Base-by-base conservation (phyloP, 2,888 invertebrate species). In the Sphaeridia pumilis region DNA sequence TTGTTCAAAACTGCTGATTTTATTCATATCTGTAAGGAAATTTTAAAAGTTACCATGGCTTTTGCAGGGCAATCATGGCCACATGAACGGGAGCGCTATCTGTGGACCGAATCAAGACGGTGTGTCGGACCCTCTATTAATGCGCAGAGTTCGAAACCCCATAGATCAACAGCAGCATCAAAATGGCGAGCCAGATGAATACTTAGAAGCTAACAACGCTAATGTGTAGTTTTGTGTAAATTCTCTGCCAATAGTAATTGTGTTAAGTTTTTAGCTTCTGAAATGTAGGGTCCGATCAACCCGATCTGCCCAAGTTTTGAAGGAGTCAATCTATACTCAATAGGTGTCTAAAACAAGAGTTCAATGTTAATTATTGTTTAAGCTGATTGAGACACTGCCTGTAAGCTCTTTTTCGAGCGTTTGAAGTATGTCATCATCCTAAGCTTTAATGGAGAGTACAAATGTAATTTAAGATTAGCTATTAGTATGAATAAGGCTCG, bases 61-160 rank as follows among this genome's bases (percentile, higher is more conserved):
- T 45, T 48, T 41, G 25, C 20, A 59, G 59, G 60, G 60, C 41
- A 58, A 60, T 44, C 58, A 60, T 49, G 57, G 58, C 17, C 41
- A 55, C 31, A 50, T 49, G 12, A 60, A 60, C 45, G 59, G 60
- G 7, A 57, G 58, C 7, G 34, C 53, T 27, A 58, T 60, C 22
- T 56, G 56, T 10, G 60, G 59, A 43, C 58, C 57, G 12, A 59
- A 50, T 46, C 49, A 53, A 17, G 56, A 56, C 28, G 56, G 56
- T 12, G 56, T 56, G 12, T 52, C 60, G 25, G 60, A 59, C 38
- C 62, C 62, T 21, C 46, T 63, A 34, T 49, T 63, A 24, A 60
- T 58, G 54, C 56, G 59, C 26, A 58, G 58, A 24, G 58, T 55
- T 38, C 56, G 58, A n/a, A 62, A 62, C 49, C 56, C 58, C 20